Percentiles rank a stretch among this genome's conserved stretches.
These are phyloP conservation scores for Phortica variegata DNA, from an alignment of 1,140 invertebrate genomes.

Conservation along the genomic window DNA sequence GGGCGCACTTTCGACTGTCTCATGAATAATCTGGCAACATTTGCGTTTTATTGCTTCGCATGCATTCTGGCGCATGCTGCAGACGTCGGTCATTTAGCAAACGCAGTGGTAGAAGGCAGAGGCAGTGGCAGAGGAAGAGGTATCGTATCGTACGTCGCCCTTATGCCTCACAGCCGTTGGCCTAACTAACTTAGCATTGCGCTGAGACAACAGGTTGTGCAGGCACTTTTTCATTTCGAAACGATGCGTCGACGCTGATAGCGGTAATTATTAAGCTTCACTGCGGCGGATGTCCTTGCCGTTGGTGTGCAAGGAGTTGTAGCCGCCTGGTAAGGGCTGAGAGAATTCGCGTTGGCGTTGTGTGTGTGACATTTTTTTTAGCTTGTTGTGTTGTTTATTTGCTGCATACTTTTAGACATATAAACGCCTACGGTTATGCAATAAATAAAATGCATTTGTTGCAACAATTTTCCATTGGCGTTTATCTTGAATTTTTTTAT, in stretches of 20 bases:
- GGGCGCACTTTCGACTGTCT: background rate
- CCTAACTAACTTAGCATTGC: too few species aligned
- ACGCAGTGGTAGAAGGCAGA: slow-evolving; percentile 2
- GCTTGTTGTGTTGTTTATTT: slow-evolving; percentile 2
- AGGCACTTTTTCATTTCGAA: slow-evolving; percentile 45
- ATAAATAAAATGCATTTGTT: slow-evolving; percentile 51
- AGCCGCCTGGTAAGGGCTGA: background rate
- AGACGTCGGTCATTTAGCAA: slow-evolving; percentile 1
- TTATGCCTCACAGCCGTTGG: background rate
- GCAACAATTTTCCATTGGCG: too few species aligned
- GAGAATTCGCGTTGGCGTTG: slow-evolving; percentile 9
- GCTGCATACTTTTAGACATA: slow-evolving; percentile 22
- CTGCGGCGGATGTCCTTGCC: slow-evolving; percentile 17
- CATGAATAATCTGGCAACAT: slow-evolving; percentile 52
- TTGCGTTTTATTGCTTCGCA: slow-evolving; percentile 51
- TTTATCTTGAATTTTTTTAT: too few species aligned
- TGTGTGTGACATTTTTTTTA: slow-evolving; percentile 4
- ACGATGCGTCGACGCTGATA: slow-evolving; percentile 37
- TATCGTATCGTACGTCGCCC: background rate
- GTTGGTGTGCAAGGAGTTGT: background rate
- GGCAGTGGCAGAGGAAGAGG: slow-evolving; percentile 15
- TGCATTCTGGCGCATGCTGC: slow-evolving; percentile 18
- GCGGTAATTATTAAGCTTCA: slow-evolving; percentile 47
- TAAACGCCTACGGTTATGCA: slow-evolving; percentile 48
- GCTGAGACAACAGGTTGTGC: slow-evolving; percentile 40